Evolutionary conservation across 1,140 invertebrate genomes (phyloP).

Genomic region (Gonioctena quinquepunctata): DNA sequence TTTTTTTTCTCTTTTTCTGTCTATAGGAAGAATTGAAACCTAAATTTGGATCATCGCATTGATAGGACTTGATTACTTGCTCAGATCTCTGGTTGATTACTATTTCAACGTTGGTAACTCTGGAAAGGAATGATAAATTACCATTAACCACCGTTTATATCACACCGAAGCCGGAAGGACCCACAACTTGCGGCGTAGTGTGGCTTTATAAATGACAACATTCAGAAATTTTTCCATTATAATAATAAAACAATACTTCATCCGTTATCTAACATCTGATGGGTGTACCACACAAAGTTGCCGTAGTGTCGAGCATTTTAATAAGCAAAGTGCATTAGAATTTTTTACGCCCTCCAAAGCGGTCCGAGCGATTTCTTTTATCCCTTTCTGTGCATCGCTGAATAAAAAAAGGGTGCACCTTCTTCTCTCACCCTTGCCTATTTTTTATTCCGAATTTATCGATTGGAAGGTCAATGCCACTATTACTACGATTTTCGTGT

Average conservation of each 20-base stretch:
- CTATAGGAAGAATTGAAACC: too few relatives aligned
- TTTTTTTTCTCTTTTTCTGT: too few relatives aligned
- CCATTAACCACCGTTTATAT: too few relatives aligned
- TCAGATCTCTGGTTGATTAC: too few relatives aligned
- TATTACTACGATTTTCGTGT: conserved; percentile 15
- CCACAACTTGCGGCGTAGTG: too few relatives aligned
- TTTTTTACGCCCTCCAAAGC: neutral
- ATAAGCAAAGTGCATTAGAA: neutral
- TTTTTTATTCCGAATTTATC: conserved; percentile 15
- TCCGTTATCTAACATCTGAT: neutral
- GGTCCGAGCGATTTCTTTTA: neutral
- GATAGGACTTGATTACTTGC: too few relatives aligned
- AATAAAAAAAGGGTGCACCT: conserved; percentile 21
- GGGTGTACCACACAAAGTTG: neutral
- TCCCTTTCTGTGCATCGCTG: conserved; percentile 5
- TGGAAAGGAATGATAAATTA: too few relatives aligned
- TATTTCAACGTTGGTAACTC: too few relatives aligned
- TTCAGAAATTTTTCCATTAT: neutral
- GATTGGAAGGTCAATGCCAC: conserved; percentile 22
- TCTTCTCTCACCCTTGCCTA: conserved; percentile 8
- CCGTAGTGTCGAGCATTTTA: neutral
- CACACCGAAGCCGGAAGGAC: too few relatives aligned
- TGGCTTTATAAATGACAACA: neutral
- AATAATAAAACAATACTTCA: neutral
- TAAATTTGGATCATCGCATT: too few relatives aligned